A percentile compares a stretch with the other conserved stretches of the same genome.
Evolutionary conservation across 2,888 invertebrate genomes (phyloP).

Genomic region (Tetragonisca angustula): DNA sequence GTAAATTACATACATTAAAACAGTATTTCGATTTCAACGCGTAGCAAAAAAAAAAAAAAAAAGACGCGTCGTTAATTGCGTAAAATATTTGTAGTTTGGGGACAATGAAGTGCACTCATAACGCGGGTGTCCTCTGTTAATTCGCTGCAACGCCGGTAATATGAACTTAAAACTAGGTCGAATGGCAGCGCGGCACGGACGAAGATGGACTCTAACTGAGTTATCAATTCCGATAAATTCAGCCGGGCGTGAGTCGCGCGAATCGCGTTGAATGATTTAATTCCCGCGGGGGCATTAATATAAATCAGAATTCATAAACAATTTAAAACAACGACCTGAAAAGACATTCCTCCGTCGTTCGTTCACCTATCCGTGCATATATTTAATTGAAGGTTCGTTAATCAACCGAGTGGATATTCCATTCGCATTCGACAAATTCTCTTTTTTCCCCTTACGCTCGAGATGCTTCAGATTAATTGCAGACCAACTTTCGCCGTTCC

Average conservation of each 20-base stretch:
- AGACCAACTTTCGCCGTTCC: constrained; percentile 22
- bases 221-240: constrained; percentile 39
- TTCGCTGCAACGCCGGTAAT: constrained; percentile 36
- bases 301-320: constrained; percentile 20
- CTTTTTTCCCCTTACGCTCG: too few relatives aligned
- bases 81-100: background rate
- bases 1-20: too few relatives aligned
- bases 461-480: constrained; percentile 6
- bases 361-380: background rate
- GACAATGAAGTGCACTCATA: background rate
- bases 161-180: constrained; percentile 39
- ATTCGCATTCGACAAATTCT: background rate
- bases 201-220: constrained; percentile 45
- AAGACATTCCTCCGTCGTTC: background rate
- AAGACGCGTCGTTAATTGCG: background rate
- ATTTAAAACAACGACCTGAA: background rate
- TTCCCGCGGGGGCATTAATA: constrained; percentile 11
- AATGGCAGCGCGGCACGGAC: background rate
- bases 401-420: background rate
- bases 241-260: background rate
- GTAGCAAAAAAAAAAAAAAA: background rate
- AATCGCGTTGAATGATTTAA: constrained; percentile 10
- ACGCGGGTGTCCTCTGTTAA: constrained; percentile 9
- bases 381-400: constrained; percentile 11
- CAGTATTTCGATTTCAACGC: background rate